Evolutionary conservation across 2,888 invertebrate genomes (phyloP).

Genomic region (Epistrophe grossulariae): DNA sequence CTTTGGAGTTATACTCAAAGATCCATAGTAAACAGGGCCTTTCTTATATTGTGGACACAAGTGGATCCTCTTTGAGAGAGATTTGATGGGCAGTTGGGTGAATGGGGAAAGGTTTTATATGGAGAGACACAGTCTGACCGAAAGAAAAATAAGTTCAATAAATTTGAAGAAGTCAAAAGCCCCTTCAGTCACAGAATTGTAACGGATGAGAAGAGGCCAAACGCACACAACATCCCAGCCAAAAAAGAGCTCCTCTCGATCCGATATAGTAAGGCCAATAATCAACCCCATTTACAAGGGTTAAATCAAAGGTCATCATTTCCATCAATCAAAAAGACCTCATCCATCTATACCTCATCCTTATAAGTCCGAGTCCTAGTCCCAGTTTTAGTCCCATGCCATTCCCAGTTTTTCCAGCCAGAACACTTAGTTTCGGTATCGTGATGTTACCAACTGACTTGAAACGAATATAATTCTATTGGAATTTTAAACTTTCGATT

Average conservation of each 20-base stretch:
- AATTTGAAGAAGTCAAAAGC: conserved; percentile 60
- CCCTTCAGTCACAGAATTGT: conserved; percentile 29
- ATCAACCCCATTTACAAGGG: conserved; percentile 67
- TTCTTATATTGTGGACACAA: conserved; percentile 68
- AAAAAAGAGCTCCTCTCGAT: neutral
- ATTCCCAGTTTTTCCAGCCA: neutral
- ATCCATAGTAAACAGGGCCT: conserved; percentile 67
- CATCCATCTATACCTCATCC: too few relatives aligned
- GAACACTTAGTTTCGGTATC: conserved; percentile 2
- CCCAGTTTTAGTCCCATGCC: too few relatives aligned
- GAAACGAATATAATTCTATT: conserved; percentile 69
- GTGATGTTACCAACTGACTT: conserved; percentile 48
- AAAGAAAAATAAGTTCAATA: conserved; percentile 70
- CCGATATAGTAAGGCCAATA: conserved; percentile 44
- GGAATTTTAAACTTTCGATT: conserved; percentile 62
- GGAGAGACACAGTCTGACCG: conserved; percentile 4
- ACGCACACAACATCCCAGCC: neutral
- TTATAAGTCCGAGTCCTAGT: neutral
- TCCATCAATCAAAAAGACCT: conserved; percentile 69
- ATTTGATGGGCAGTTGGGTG: conserved; percentile 11
- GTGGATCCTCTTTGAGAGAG: conserved; percentile 59
- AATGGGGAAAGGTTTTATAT: neutral
- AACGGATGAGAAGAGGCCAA: conserved; percentile 35
- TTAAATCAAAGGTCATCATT: conserved; percentile 66
- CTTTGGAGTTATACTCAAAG: conserved; percentile 44